A percentile compares a stretch with the other conserved stretches of the same genome.
Evolutionary conservation across 92 coral and sea anemone genomes (phyloP).

Genomic region (Metridium senile): DNA sequence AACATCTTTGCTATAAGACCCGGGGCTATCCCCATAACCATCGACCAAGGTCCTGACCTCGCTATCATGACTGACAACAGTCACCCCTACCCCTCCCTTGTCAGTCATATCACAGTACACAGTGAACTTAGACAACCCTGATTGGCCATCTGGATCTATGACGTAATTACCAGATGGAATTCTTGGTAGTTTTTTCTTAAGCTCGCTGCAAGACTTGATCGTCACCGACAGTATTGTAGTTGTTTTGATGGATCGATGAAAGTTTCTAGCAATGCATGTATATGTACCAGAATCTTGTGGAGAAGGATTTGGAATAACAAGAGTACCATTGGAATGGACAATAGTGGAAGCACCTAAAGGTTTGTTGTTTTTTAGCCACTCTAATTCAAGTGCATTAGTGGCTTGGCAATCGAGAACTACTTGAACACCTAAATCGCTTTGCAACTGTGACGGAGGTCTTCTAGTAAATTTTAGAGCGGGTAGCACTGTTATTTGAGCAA

Average conservation of each 20-base stretch:
- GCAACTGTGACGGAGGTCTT: constrained; percentile 18
- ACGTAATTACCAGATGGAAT: constrained; percentile 25
- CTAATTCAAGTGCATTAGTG: constrained; percentile 15
- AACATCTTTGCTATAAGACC: constrained; percentile 52
- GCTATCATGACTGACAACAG: constrained; percentile 46
- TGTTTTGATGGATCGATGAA: constrained; percentile 39
- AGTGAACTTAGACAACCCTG: constrained; percentile 33
- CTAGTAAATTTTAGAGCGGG: constrained; percentile 24
- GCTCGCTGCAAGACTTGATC: constrained; percentile 24
- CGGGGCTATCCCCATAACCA: not conserved
- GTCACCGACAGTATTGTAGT: constrained; percentile 19
- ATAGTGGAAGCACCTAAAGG: constrained; percentile 4
- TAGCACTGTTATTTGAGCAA: constrained; percentile 29
- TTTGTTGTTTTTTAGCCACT: constrained; percentile 28
- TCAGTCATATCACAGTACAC: constrained; percentile 63
- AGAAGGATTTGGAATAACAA: constrained; percentile 3
- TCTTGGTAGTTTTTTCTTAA: not conserved
- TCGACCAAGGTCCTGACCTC: constrained; percentile 42
- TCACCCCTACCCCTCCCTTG: constrained; percentile 62
- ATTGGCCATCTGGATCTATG: constrained; percentile 49
- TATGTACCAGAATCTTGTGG: constrained; percentile 26
- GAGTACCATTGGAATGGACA: constrained; percentile 34
- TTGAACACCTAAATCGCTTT: not conserved
- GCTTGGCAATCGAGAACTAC: constrained; percentile 29
- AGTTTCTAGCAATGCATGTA: constrained; percentile 41